A percentile compares a stretch with the other conserved stretches of the same genome.
Evolutionary conservation across 2,888 invertebrate species (phyloP).

Genomic region (Aspidapion aeneum): DNA sequence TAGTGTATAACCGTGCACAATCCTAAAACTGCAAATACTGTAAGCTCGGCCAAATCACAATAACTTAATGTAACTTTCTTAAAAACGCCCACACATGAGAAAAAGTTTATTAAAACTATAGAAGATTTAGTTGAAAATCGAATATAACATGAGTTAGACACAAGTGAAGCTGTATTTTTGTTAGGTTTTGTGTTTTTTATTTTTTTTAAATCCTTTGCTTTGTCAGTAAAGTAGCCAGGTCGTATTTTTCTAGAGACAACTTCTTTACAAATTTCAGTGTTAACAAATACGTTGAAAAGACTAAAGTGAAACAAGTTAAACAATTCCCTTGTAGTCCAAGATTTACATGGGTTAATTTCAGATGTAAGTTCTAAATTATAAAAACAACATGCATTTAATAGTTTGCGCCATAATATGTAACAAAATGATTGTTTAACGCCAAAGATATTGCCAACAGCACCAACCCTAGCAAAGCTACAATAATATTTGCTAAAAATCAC

Average conservation of each 20-base stretch:
- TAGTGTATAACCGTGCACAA: slow-evolving; percentile 39
- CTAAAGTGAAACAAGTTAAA: too few relatives aligned
- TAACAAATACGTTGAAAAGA: too few relatives aligned
- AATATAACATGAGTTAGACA: neutral
- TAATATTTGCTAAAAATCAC: neutral
- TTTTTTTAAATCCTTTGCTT: too few relatives aligned
- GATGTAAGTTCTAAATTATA: too few relatives aligned
- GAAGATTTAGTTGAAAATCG: neutral
- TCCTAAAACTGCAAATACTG: slow-evolving; percentile 34
- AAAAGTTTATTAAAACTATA: slow-evolving; percentile 1
- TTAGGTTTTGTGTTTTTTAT: neutral
- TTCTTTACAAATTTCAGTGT: too few relatives aligned
- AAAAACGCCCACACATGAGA: neutral
- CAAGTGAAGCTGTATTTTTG: neutral
- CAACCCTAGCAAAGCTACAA: neutral
- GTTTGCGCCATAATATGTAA: too few relatives aligned
- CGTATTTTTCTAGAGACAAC: too few relatives aligned
- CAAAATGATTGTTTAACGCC: neutral
- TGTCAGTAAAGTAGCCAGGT: too few relatives aligned
- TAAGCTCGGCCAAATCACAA: slow-evolving; percentile 23
- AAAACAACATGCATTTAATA: too few relatives aligned
- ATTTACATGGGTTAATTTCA: too few relatives aligned
- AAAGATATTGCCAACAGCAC: neutral
- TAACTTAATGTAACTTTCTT: slow-evolving; percentile 6
- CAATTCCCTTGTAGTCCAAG: too few relatives aligned